Percentiles rank a stretch among this genome's conserved stretches.
Evolutionary conservation across 2,113 vertebrate genomes (phyloP).

Genomic region (Pseudonaja textilis): DNA sequence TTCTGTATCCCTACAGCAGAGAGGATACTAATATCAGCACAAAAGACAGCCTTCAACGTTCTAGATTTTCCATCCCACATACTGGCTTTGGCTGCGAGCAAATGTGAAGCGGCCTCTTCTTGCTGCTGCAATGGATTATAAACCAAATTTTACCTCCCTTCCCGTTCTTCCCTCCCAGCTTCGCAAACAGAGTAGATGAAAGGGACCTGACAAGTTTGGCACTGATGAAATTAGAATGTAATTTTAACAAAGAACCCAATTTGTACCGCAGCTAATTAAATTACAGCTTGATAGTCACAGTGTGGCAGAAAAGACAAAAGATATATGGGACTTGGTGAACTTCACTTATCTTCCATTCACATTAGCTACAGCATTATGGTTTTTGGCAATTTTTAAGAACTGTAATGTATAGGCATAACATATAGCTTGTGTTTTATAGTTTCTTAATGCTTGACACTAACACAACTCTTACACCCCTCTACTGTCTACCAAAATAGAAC

Average conservation of each 20-base stretch:
- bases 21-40: not conserved
- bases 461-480: not conserved
- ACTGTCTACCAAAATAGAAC: not conserved
- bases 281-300: not conserved
- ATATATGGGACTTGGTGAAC: not conserved
- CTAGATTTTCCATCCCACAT: not conserved
- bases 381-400: not conserved
- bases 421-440: not conserved
- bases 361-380: not conserved
- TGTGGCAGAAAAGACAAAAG: not conserved
- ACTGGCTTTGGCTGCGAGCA: not conserved
- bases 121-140: not conserved
- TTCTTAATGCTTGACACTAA: not conserved
- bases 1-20: not conserved
- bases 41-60: not conserved
- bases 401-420: not conserved
- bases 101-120: not conserved
- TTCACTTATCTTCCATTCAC: not conserved
- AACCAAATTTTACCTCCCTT: not conserved
- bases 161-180: not conserved
- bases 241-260: not conserved
- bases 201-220: not conserved
- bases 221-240: not conserved
- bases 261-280: not conserved
- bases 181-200: not conserved